Conservation (phyloP, 2,888 invertebrate species). For the Clepsis dumicolana region DNA sequence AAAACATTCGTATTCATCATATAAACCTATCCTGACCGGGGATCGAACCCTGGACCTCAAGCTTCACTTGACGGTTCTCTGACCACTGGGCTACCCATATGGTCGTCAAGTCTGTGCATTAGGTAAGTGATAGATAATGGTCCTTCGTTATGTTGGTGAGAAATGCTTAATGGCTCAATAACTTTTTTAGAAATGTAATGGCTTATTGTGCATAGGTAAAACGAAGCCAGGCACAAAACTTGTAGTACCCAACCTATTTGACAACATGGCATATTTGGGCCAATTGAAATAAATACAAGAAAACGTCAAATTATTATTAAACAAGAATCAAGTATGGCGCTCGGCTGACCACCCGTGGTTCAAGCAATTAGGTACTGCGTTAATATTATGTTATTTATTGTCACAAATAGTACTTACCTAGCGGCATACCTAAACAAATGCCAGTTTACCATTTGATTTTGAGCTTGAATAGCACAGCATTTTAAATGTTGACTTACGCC, state of each 20-base stretch:
- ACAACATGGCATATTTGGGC: neutral
- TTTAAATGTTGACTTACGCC: neutral
- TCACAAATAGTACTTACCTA: neutral
- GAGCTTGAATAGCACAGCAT: neutral
- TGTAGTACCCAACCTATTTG: neutral
- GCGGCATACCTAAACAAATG: neutral
- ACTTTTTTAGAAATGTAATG: too few species aligned
- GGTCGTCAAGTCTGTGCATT: too few species aligned
- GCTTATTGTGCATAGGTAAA: too few species aligned
- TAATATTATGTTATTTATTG: neutral
- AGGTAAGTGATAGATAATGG: too few species aligned
- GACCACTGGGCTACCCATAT: too few species aligned
- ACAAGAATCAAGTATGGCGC: slow-evolving; percentile 17
- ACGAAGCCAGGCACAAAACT: neutral
- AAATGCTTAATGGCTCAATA: too few species aligned
- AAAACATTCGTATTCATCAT: too few species aligned
- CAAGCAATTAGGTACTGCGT: slow-evolving; percentile 3
- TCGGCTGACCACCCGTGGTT: slow-evolving; percentile 10
- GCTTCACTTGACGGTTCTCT: too few species aligned
- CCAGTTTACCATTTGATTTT: neutral
- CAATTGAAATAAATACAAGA: neutral
- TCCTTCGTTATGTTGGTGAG: too few species aligned
- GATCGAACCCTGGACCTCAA: too few species aligned
- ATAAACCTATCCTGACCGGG: too few species aligned
- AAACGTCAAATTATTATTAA: slow-evolving; percentile 11